Conservation (phyloP, 2,797 vertebrate species). For the Coluber constrictor region DNA sequence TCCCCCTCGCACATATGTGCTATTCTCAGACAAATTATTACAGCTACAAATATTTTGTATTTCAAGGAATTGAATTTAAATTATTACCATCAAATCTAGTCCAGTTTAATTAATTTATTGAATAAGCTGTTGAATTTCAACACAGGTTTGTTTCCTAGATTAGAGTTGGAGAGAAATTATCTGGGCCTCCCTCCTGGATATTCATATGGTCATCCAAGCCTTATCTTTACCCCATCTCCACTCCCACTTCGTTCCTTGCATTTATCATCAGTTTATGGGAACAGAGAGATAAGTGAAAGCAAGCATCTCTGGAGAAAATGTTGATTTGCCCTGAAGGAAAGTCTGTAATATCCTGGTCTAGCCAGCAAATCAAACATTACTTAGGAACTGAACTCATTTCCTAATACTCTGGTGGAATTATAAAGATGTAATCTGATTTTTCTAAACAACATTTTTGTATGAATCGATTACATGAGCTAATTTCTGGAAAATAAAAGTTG, state of each 20-base stretch:
- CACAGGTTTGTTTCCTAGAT: not conserved
- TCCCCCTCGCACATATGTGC: no score
- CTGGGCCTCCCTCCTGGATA: not conserved
- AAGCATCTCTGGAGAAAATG: not conserved
- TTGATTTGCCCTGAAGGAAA: not conserved
- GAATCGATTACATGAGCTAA: not conserved
- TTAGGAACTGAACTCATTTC: not conserved
- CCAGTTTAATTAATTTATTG: not conserved
- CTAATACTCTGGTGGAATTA: not conserved
- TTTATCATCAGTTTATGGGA: not conserved
- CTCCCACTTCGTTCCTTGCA: not conserved
- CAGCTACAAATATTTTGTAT: not conserved
- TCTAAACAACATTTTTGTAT: not conserved
- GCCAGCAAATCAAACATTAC: not conserved
- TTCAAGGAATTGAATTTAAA: not conserved
- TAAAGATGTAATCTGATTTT: not conserved
- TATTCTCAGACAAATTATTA: not conserved
- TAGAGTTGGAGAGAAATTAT: not conserved
- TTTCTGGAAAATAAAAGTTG: not conserved
- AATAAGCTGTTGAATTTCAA: not conserved
- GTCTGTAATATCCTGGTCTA: not conserved
- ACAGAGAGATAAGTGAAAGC: not conserved
- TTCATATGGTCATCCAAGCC: not conserved
- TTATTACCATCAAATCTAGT: not conserved
- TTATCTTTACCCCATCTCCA: not conserved